A percentile compares a stretch with the other conserved stretches of the same genome.
phyloP scores from a whole-genome alignment of 2,113 vertebrate genomes.

The Gorsachius goisagi region DNA sequence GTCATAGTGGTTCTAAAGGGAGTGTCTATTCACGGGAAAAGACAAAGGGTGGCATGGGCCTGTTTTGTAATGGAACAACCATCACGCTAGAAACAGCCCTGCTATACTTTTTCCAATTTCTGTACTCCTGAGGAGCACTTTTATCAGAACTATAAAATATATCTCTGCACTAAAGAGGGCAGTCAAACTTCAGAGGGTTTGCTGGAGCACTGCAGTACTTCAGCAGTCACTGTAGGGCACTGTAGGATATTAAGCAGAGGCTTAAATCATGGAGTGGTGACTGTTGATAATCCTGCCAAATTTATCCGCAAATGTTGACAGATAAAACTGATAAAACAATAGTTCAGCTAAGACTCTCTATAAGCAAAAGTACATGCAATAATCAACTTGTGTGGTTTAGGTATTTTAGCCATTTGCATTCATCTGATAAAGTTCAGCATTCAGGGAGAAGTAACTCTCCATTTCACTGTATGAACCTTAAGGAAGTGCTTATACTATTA shows the following conservation, averaged over 20 bases:
- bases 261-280: conserved; percentile 17
- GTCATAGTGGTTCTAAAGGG: background rate
- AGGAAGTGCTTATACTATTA: background rate
- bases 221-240: conserved; percentile 18
- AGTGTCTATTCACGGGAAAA: background rate
- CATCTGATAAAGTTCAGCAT: background rate
- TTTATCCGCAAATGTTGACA: conserved; percentile 53
- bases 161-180: background rate
- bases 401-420: conserved; percentile 30
- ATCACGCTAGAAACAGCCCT: background rate
- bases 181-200: background rate
- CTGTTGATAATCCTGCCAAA: conserved; percentile 43
- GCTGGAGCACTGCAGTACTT: background rate
- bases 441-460: conserved; percentile 27
- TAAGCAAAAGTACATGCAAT: conserved; percentile 38
- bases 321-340: conserved; percentile 43
- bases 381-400: background rate
- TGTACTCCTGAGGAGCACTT: background rate
- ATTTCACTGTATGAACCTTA: background rate
- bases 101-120: background rate
- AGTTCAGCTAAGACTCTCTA: background rate
- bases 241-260: conserved; percentile 17
- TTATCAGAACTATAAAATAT: background rate
- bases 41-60: background rate
- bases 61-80: background rate